Percentiles rank a stretch among this genome's conserved stretches.
Evolutionary conservation across 2,888 invertebrate species (phyloP).

Genomic region (Portevinia maculata): DNA sequence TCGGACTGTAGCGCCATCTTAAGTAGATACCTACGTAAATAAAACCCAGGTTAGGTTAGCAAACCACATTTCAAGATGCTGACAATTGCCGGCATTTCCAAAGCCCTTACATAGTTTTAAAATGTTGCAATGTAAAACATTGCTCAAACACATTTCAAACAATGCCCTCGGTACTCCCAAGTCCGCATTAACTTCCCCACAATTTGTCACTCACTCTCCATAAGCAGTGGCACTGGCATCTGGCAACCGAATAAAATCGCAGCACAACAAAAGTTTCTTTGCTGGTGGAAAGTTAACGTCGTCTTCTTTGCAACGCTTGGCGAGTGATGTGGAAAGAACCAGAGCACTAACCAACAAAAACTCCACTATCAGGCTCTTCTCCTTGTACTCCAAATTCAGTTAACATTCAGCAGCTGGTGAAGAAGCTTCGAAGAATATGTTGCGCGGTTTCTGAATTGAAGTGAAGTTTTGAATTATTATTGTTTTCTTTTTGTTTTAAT

Average conservation of each 20-base stretch:
- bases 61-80: no score
- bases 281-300: slow-evolving; percentile 53
- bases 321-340: slow-evolving; percentile 82
- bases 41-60: no score
- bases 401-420: slow-evolving; percentile 77
- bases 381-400: slow-evolving; percentile 75
- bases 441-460: slow-evolving; percentile 1
- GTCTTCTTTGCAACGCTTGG: slow-evolving; percentile 81
- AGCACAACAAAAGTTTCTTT: slow-evolving; percentile 70
- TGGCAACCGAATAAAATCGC: slow-evolving; percentile 1
- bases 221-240: background rate
- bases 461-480: slow-evolving; percentile 16
- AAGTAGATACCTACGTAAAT: no score
- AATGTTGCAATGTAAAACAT: no score
- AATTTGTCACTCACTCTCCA: slow-evolving; percentile 23
- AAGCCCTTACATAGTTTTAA: no score
- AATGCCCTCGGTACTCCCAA: slow-evolving; percentile 4
- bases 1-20: no score
- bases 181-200: slow-evolving; percentile 50
- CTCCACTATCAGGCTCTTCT: slow-evolving; percentile 32
- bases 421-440: slow-evolving; percentile 64
- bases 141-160: background rate
- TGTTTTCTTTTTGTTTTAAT: slow-evolving; percentile 21
- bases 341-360: slow-evolving; percentile 37
- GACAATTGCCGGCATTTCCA: no score